Evolutionary conservation across 2,797 vertebrate species (phyloP), one percentile per base, ranked within the genome.

Genomic region (Chelon auratus): DNA sequence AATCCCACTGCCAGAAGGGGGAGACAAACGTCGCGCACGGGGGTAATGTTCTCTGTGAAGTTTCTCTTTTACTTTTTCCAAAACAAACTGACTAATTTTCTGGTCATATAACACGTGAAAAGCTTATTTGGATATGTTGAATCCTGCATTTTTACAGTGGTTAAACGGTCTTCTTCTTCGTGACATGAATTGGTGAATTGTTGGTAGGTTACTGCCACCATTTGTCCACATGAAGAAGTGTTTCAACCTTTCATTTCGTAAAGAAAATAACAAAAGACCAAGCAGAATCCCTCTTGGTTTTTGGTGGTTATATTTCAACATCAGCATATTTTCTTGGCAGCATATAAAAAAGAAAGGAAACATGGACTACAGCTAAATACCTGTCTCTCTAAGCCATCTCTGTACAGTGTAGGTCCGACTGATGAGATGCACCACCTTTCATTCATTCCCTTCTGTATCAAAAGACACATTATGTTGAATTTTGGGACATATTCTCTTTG

Each of bases 251-350:
- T 68, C 17, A 12, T 62, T 68, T 53, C 6, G 58, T 20, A 73
- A 20, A 63, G 69, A 26, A 70, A 77, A 56, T 43, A 37, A 83
- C 42, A 88, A 88, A 87, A 86, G 85, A 91, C 80, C 70, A 89
- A 89, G 75, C 82, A 86, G 75, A 87, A 78, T 62, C 54, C 84
- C 77, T 79, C 85, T 88, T 92, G 89, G 84, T 91, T 94, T 81
- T 93, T 89, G 84, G 92, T 89, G 88, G 89, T 93, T 95, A 95
- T 95, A 95, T 95, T 95, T 95, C 80, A 95, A 92, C 91, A 94
- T 94, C 89, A 91, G 91, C 88, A 92, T 91, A 87, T 91, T 94
- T 94, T 94, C 93, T 91, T 93, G 92, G 93, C 92, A 93, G 92
- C 89, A 94, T 94, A 95, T 94, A 94, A 88, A 93, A 88, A 81